Percentiles rank a stretch among this genome's conserved stretches.
These are phyloP conservation scores for Allophyes oxyacanthae DNA, from an alignment of 2,888 invertebrate genomes.

Conservation along the genomic window DNA sequence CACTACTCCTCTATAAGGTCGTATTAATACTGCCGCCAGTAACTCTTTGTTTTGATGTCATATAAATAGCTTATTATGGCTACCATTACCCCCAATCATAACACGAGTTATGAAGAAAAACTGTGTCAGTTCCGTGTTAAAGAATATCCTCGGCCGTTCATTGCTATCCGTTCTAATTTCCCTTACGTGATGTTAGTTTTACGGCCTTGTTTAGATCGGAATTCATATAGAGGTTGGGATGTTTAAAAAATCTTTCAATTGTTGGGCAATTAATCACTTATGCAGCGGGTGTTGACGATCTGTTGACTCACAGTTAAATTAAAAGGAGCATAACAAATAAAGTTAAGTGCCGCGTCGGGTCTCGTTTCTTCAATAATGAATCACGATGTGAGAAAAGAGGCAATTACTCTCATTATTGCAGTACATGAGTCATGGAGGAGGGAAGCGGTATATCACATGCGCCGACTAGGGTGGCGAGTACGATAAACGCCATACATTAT, in stretches of 20 bases:
- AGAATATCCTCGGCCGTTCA: conserved; percentile 51
- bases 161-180: conserved; percentile 55
- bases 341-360: conserved; percentile 71
- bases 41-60: conserved; percentile 75
- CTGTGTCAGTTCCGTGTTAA: conserved; percentile 79
- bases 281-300: conserved; percentile 63
- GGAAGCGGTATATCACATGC: conserved; percentile 67
- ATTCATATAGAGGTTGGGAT: conserved; percentile 53
- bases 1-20: conserved; percentile 69
- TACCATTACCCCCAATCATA: conserved; percentile 64
- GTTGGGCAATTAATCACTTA: conserved; percentile 67
- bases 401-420: conserved; percentile 84
- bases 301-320: conserved; percentile 79
- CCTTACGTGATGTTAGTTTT: conserved; percentile 39
- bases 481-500: conserved; percentile 55
- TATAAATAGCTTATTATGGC: conserved; percentile 79
- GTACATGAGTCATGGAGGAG: conserved; percentile 76
- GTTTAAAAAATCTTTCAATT: conserved; percentile 64
- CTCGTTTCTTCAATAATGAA: conserved; percentile 78
- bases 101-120: conserved; percentile 67
- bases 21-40: conserved; percentile 67
- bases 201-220: conserved; percentile 52
- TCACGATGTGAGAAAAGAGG: conserved; percentile 86
- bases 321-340: conserved; percentile 80
- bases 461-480: conserved; percentile 47